phyloP scores from a whole-genome alignment of 1,140 invertebrate species.

The Megalonaias nervosa region DNA sequence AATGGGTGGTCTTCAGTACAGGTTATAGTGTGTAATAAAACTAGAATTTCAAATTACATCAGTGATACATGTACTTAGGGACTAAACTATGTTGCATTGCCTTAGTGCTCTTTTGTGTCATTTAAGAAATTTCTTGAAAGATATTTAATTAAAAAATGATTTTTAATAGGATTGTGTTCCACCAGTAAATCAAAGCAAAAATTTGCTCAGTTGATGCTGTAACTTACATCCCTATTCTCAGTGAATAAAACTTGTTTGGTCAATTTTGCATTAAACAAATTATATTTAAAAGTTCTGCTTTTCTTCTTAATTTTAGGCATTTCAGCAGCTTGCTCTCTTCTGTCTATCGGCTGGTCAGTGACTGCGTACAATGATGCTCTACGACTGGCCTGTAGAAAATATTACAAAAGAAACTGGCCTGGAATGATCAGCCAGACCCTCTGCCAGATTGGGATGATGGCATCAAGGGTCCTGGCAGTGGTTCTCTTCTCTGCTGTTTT shows the following conservation, averaged over 20 bases:
- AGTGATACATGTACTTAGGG: too few relatives aligned
- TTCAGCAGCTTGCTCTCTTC: slow-evolving; percentile 77
- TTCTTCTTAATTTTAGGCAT: slow-evolving; percentile 46
- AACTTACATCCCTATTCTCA: too few relatives aligned
- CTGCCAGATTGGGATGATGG: slow-evolving; percentile 81
- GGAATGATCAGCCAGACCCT: slow-evolving; percentile 73
- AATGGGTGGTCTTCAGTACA: too few relatives aligned
- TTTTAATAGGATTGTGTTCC: too few relatives aligned
- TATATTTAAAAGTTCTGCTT: background rate
- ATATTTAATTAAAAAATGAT: too few relatives aligned
- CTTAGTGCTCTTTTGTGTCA: too few relatives aligned
- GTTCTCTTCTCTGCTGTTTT: slow-evolving; percentile 74
- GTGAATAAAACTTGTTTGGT: background rate
- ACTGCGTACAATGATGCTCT: slow-evolving; percentile 86
- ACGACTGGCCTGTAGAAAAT: slow-evolving; percentile 76
- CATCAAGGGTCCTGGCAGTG: slow-evolving; percentile 76
- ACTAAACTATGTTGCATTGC: too few relatives aligned
- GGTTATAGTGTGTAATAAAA: too few relatives aligned
- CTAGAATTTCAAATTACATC: too few relatives aligned
- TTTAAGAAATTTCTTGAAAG: too few relatives aligned
- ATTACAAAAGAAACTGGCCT: slow-evolving; percentile 78
- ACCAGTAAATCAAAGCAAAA: too few relatives aligned
- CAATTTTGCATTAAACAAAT: background rate
- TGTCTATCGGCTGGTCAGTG: slow-evolving; percentile 89
- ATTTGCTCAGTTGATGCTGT: too few relatives aligned